Evolutionary conservation across 2,113 vertebrate genomes (phyloP).

Genomic region (Casuarius casuarius): DNA sequence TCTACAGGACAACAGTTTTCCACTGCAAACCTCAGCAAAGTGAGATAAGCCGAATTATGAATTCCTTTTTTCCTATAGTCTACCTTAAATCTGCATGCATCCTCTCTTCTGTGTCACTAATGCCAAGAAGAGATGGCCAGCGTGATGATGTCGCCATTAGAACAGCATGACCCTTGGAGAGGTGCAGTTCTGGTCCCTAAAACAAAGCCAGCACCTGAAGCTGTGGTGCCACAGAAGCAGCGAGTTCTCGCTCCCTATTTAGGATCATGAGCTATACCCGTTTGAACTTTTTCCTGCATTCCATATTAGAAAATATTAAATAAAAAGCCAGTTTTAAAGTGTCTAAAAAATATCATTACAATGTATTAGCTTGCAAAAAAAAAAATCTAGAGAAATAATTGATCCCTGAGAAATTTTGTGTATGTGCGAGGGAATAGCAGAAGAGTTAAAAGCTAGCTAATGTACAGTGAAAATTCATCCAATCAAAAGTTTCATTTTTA

Average conservation of each 20-base stretch:
- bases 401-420: neutral
- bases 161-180: neutral
- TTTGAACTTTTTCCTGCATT: neutral
- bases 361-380: neutral
- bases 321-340: neutral
- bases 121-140: neutral
- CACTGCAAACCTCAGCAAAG: neutral
- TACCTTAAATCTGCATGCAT: neutral
- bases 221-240: neutral
- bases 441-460: neutral
- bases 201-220: neutral
- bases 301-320: neutral
- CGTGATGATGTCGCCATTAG: neutral
- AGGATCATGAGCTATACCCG: neutral
- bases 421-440: neutral
- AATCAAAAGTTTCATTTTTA: neutral
- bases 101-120: neutral
- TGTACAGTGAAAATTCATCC: neutral
- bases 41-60: accelerated
- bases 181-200: neutral
- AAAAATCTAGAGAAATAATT: neutral
- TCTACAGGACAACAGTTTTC: neutral
- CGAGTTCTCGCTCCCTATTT: neutral
- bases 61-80: neutral
- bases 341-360: neutral